Conservation (phyloP, 30 jellyfish, hydroid and myxozoan species). For the Hydra vulgaris region DNA sequence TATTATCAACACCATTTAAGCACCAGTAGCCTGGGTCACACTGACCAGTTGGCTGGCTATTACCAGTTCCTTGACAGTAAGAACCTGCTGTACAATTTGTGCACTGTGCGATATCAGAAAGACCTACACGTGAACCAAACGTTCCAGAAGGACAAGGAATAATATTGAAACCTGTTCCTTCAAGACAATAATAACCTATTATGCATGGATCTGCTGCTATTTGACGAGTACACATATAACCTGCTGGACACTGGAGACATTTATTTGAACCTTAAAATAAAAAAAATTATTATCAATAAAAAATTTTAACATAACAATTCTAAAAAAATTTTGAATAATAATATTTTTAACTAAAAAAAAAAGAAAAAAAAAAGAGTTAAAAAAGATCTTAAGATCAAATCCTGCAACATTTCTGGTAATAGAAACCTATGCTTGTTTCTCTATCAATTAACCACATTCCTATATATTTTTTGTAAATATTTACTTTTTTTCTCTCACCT, state of each 20-base stretch:
- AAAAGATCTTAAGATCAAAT: too few relatives aligned
- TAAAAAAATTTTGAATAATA: too few relatives aligned
- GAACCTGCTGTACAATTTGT: slow-evolving; percentile 87
- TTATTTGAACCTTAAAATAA: slow-evolving; percentile 43
- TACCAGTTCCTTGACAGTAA: slow-evolving; percentile 71
- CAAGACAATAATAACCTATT: slow-evolving; percentile 73
- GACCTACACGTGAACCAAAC: slow-evolving; percentile 58
- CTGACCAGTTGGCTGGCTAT: slow-evolving; percentile 49
- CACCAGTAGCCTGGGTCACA: slow-evolving; percentile 91
- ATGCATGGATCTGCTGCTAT: slow-evolving; percentile 78
- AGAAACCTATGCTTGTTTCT: too few relatives aligned
- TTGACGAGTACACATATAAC: slow-evolving; percentile 68
- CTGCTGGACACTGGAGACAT: slow-evolving; percentile 83
- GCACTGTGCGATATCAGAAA: slow-evolving; percentile 43
- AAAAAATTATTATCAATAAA: neutral
- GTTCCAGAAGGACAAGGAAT: slow-evolving; percentile 90
- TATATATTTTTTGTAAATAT: too few relatives aligned
- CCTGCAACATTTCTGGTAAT: too few relatives aligned
- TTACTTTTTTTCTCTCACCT: too few relatives aligned
- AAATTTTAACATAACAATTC: too few relatives aligned
- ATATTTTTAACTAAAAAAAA: too few relatives aligned
- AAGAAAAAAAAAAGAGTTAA: too few relatives aligned
- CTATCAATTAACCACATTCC: too few relatives aligned
- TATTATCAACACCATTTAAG: slow-evolving; percentile 57
- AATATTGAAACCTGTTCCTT: slow-evolving; percentile 68